phyloP scores from a whole-genome alignment of 2,113 vertebrate species.

The Calidris pygmaea region DNA sequence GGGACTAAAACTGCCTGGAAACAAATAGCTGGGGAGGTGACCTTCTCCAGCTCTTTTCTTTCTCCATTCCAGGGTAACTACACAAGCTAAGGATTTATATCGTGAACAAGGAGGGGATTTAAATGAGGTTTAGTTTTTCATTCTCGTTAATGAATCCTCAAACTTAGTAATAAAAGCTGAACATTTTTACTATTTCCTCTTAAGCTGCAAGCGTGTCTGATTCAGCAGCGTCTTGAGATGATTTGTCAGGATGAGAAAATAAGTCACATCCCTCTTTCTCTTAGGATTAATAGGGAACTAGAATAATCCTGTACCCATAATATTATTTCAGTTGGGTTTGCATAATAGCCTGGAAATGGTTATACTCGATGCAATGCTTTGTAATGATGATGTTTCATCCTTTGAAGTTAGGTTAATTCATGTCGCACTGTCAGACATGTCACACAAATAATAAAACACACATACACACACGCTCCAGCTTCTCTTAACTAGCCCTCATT shows the following conservation, averaged over 20 bases:
- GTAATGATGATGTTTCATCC: neutral
- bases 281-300: slow-evolving; percentile 21
- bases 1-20: slow-evolving; percentile 14
- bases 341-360: slow-evolving; percentile 32
- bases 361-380: neutral
- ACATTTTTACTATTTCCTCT: slow-evolving; percentile 21
- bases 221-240: slow-evolving; percentile 32
- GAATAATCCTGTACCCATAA: slow-evolving; percentile 10
- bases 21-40: neutral
- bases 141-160: neutral
- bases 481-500: neutral
- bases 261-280: slow-evolving; percentile 39
- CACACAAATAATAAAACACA: neutral
- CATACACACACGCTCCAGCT: neutral
- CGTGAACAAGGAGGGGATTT: neutral
- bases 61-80: neutral
- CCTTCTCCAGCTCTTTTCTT: neutral
- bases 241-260: slow-evolving; percentile 55
- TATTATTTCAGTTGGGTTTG: slow-evolving; percentile 49
- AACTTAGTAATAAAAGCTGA: slow-evolving; percentile 2
- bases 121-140: slow-evolving; percentile 11
- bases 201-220: slow-evolving; percentile 18
- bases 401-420: slow-evolving; percentile 32
- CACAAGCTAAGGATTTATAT: neutral
- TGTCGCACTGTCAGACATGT: neutral